Base-by-base conservation (phyloP, 2,888 invertebrate genomes). In the Euspilapteryx auroguttella region DNA sequence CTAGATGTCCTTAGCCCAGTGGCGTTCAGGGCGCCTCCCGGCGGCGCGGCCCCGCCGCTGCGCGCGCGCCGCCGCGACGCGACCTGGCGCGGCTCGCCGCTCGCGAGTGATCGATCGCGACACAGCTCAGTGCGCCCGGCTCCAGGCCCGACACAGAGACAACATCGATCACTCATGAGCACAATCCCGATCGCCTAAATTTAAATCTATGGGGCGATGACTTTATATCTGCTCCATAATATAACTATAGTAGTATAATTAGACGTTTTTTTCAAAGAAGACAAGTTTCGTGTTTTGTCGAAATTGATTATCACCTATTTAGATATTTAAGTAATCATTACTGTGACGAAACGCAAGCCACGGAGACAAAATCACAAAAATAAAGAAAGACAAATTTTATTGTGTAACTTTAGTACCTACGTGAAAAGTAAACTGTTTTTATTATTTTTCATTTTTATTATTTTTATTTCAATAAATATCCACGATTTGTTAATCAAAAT, bases 401-500 rank as follows among this genome's bases (percentile, higher is more conserved):
- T 58, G 62, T 66, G 75, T 71, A 68, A 66, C 55, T 73, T 58
- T 61, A 66, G 75, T 71, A 68, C 65, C 55, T 57, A 63, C 42
- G 62, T 73, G 63, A 69, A 69, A 71, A 68, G 69, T 59, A 58
- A 71, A 69, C 73, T 75, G 75, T 75, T 75, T 75, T 75, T 73
- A 75, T 73, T 75, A 71, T 71, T 73, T 71, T 73, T 69, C 63
- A 64, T 73, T 73, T 71, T 73, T 73, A 69, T 68, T 73, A 73
- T 73, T 75, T 71, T 75, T 73, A 73, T 75, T 73, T 71, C 75
- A 75, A 71, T 75, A 75, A 75, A 75, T 75, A 75, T 75, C 75
- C 75, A 73, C 54, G 65, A 75, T 75, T 75, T 75, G 75, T 75
- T 75, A 75, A 73, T 63, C 50, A 63, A n/a, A n/a, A 38, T 30